Evolutionary conservation across 2,888 invertebrate species (phyloP).

Genomic region (Harmothoe impar): DNA sequence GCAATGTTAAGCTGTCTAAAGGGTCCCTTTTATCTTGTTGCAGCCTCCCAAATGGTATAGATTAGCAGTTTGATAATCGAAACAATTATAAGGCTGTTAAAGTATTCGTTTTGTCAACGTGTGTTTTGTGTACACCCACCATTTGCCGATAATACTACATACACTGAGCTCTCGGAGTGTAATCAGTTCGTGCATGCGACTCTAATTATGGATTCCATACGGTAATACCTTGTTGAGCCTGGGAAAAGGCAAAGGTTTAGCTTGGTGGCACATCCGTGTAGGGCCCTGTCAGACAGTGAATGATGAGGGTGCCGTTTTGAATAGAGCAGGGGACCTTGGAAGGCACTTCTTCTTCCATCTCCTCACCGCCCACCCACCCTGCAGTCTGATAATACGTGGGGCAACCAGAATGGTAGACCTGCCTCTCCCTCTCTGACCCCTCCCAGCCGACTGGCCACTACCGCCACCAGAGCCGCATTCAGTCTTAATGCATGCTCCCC

Average conservation of each 20-base stretch:
- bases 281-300: not conserved
- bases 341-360: not conserved
- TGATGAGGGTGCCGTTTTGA: slow-evolving; percentile 17
- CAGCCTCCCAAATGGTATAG: no score
- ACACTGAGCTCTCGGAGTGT: no score
- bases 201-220: not conserved
- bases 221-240: slow-evolving; percentile 29
- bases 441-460: not conserved
- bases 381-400: not conserved
- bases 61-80: no score
- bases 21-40: no score
- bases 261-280: not conserved
- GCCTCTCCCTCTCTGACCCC: not conserved
- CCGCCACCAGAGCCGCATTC: not conserved
- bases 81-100: no score
- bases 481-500: slow-evolving; percentile 6
- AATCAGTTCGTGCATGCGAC: no score
- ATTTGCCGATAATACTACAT: no score
- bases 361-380: not conserved
- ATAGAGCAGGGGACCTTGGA: not conserved
- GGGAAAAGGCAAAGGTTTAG: slow-evolving; percentile 6
- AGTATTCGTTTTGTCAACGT: no score
- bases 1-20: no score
- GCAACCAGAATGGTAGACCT: not conserved
- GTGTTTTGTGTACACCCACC: no score